Evolutionary conservation across 2,888 invertebrate genomes (phyloP).

Genomic region (Serrognathus titanus): DNA sequence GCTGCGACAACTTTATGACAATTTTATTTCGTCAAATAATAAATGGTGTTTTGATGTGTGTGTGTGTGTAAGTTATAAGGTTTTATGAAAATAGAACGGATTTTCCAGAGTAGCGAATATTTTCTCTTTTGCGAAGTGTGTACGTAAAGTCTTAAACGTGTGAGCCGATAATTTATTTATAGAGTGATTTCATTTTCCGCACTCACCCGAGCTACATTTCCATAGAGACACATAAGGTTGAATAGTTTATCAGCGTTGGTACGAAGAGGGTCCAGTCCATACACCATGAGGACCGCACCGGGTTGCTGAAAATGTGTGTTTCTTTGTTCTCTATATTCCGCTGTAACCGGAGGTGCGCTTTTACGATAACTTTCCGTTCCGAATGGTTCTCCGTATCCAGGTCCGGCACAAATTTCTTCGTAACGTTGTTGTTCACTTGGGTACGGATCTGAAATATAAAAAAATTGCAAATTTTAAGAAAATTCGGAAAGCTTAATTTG

Average conservation of each 20-base stretch:
- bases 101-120: too few relatives aligned
- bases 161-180: too few relatives aligned
- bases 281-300: slow-evolving; percentile 96
- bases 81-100: too few relatives aligned
- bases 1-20: too few relatives aligned
- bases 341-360: slow-evolving; percentile 51
- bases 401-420: slow-evolving; percentile 48
- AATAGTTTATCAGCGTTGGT: slow-evolving; percentile 95
- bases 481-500: too few relatives aligned
- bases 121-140: too few relatives aligned
- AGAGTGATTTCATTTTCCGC: not conserved
- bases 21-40: too few relatives aligned
- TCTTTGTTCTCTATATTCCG: slow-evolving; percentile 47
- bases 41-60: too few relatives aligned
- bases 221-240: slow-evolving; percentile 98
- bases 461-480: not conserved
- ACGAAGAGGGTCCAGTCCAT: slow-evolving; percentile 89
- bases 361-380: slow-evolving; percentile 43
- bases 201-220: slow-evolving; percentile 91
- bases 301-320: slow-evolving; percentile 55
- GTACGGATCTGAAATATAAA: slow-evolving; percentile 43
- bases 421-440: slow-evolving; percentile 43
- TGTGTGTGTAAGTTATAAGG: too few relatives aligned
- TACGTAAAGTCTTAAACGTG: too few relatives aligned
- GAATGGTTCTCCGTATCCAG: slow-evolving; percentile 45